Conservation (phyloP, 2,113 vertebrate genomes). For the Aptenodytes patagonicus region DNA sequence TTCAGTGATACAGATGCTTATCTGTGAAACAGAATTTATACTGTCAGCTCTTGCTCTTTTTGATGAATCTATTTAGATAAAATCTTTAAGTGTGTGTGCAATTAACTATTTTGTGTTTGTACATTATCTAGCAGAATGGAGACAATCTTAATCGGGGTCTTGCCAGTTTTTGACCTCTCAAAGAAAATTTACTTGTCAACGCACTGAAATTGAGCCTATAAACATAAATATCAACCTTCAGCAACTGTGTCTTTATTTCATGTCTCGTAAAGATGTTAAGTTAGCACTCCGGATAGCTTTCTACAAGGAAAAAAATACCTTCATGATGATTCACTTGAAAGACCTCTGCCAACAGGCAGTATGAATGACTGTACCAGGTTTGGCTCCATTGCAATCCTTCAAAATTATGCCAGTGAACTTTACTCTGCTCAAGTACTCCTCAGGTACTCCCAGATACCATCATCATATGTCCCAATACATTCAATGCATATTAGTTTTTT, state of each 20-base stretch:
- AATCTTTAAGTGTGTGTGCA: not conserved
- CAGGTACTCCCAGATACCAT: not conserved
- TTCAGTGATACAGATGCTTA: not conserved
- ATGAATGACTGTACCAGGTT: not conserved
- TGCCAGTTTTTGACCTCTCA: not conserved
- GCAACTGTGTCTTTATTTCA: not conserved
- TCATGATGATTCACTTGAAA: not conserved
- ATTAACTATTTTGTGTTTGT: not conserved
- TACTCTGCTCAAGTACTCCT: not conserved
- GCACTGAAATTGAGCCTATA: not conserved
- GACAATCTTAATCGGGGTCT: not conserved
- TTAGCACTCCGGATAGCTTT: not conserved
- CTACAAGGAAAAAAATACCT: not conserved
- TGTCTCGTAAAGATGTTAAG: not conserved
- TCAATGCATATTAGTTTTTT: not conserved
- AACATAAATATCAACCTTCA: not conserved
- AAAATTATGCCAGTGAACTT: not conserved
- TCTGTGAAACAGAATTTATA: not conserved
- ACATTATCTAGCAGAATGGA: not conserved
- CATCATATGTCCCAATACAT: not conserved
- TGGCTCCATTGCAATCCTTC: not conserved
- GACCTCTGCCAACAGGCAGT: not conserved
- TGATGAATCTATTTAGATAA: not conserved
- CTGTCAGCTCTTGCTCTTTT: not conserved
- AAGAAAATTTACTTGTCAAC: not conserved